Base-by-base conservation (phyloP, 2,888 invertebrate species). In the Cephalotes varians region DNA sequence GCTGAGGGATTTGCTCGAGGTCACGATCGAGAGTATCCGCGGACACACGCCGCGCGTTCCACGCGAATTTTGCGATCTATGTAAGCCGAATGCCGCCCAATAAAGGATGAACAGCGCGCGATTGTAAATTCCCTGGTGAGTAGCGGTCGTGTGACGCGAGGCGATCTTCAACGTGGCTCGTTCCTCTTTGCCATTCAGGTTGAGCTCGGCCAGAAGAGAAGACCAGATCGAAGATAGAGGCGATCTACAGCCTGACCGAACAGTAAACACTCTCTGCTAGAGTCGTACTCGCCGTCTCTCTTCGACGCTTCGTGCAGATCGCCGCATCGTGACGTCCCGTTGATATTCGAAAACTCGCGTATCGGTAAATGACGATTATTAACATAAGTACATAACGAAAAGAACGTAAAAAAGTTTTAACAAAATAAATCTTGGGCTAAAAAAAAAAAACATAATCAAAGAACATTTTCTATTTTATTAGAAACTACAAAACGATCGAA, bases 221-320 rank as follows among this genome's bases (percentile, higher is more conserved):
- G 91, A 90, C 88, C 88, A 92, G 90, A 90, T 91, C 89, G 87
- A 88, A 90, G 92, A 93, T 90, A 90, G 86, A 84, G 85, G 86
- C 91, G 90, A 92, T 93, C 91, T 92, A 91, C 91, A 92, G 88
- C 90, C 87, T 84, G 83, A 83, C 69, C 86, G 85, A 91, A 92
- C 91, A 90, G 91, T 92, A 92, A 92, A 92, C 91, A 90, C 83
- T 85, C 83, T 85, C 86, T 56, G 84, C 88, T 84, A 80, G 87
- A 74, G 83, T 74, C 28, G 71, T 73, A 54, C 69, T 81, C 65
- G 25, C 49, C 72, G 54, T 58, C 62, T 73, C 60, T 47, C 49
- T 64, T 51, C 31, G 54, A 56, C 65, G 79, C 67, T 31, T 79
- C 79, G 56, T 60, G 54, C 62, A 40, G 81, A 73, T 65, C 56